phyloP scores from a whole-genome alignment of 2,113 vertebrate species.

The Tragelaphus imberbis region DNA sequence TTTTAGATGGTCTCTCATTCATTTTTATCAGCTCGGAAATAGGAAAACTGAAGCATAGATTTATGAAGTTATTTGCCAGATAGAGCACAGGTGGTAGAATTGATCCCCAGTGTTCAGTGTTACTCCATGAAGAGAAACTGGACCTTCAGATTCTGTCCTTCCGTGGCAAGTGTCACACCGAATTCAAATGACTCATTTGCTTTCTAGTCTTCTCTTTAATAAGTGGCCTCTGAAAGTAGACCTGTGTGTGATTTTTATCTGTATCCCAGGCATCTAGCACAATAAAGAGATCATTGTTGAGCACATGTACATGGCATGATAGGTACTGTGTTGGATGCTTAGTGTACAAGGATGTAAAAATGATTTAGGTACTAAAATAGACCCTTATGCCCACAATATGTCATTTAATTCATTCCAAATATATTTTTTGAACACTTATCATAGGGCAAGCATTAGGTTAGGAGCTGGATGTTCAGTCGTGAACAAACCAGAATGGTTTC shows the following conservation, averaged over 20 bases:
- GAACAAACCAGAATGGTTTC: neutral
- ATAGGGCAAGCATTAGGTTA: neutral
- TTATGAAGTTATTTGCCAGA: neutral
- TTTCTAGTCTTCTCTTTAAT: neutral
- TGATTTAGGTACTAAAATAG: neutral
- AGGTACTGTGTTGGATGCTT: neutral
- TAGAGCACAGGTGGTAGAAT: neutral
- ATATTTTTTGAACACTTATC: neutral
- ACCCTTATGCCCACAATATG: neutral
- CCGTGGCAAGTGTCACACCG: accelerated
- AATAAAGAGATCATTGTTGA: neutral
- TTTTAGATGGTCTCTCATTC: neutral
- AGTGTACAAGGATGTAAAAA: neutral
- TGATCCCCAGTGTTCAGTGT: neutral
- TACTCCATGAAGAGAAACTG: neutral
- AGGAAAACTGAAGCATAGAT: neutral
- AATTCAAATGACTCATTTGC: neutral
- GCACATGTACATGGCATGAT: neutral
- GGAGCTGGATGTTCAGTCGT: neutral
- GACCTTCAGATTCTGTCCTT: neutral
- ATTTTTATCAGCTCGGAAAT: neutral
- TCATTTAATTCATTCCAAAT: neutral
- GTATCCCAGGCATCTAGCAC: neutral
- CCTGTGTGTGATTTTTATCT: neutral
- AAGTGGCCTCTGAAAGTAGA: neutral